Base-by-base conservation (phyloP, 2,113 vertebrate genomes). In the Ivindomyrus marchei region DNA sequence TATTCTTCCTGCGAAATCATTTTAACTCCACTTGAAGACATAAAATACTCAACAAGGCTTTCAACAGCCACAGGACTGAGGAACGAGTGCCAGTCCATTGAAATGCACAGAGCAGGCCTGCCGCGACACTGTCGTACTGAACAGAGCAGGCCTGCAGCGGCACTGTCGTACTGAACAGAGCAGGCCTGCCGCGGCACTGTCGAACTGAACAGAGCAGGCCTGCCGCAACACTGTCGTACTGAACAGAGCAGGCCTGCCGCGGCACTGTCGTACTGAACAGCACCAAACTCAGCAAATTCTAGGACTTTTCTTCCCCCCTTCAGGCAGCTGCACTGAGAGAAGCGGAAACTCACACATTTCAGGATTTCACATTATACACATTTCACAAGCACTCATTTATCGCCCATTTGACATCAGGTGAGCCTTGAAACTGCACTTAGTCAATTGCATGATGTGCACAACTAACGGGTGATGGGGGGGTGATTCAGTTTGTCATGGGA, bases 401-500 rank as follows among this genome's bases (percentile, higher is more conserved):
- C 6, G 36, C 15, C 36, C 74, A 80, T 80, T 80, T 80, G 15
- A 80, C 36, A 80, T 80, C 11, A 80, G 74, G 74, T 80, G 74
- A 8, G 10, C 36, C 17, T 39, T 39, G 9, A 49, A 49, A 66
- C n/a, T 46, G 24, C 52, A 46, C 42, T 46, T 17, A 27, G 56
- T 15, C 66, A 53, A 17, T 15, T 6, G 24, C 58, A 66, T 31
- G 27, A 77, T 36, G 31, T 47, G 4, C 31, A 50, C 42, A 31
- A 24, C 17, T 62, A 83, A 52, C 91, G 87, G 21, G 42, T 85
- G 46, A 19, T 3, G 4, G 27, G 85, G 31, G 8, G 47, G 49
- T 17, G n/a, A 47, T 36, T n/a, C 4, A 74, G 39, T 46, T 1
- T 62, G 21, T 24, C 89, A 94, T 96, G 96, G 94, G 97, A 98